Evolutionary conservation across 1,140 invertebrate species (phyloP), one percentile per base, ranked within the genome.

Genomic region (Plutomurus gul): DNA sequence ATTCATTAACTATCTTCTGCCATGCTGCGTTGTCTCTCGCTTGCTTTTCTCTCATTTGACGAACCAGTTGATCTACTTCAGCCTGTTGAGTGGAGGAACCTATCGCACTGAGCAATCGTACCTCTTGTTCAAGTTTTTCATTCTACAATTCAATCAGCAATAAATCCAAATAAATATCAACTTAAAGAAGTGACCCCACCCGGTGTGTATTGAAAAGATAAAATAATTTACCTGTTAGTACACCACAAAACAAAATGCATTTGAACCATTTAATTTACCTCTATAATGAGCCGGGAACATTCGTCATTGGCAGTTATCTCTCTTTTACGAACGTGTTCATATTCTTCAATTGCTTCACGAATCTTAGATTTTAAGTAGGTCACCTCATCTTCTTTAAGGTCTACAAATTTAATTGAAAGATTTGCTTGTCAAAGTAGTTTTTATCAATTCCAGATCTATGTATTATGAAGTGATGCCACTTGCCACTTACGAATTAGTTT

Each of bases 311-410:
- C 39, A 4, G 56, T 37, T 18, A 22, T 76, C 65, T 82, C 79
- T 33, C 39, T 22, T 40, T 22, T 16, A 27, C 47, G 72, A 5
- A 73, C 56, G 6, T 73, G 20, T 40, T 84, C 79, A 76, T 71
- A 84, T 16, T 82, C 81, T 4, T 72, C 56, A 46, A 82, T 80
- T 4, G 79, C 79, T 76, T 82, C 83, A 4, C 25, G 18, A 18
- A 84, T 49, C 49, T 82, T 82, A 10, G 60, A 46, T 79, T 82
- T 82, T 27, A 82, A 30, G 43, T 79, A 84, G 3, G 37, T 20
- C 16, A 76, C 47, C 33, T 84, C 79, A 10, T 82, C 78, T 10
- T 82, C 82, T 65, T 72, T 77, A 8, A 79, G 16, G n/a, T 75
- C 82, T 83, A 40, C 8, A 79, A 74, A 56, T n/a, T n/a, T n/a